These are phyloP conservation scores for Mechanitis messenoides DNA, from an alignment of 2,888 invertebrate genomes.

Conservation along the genomic window DNA sequence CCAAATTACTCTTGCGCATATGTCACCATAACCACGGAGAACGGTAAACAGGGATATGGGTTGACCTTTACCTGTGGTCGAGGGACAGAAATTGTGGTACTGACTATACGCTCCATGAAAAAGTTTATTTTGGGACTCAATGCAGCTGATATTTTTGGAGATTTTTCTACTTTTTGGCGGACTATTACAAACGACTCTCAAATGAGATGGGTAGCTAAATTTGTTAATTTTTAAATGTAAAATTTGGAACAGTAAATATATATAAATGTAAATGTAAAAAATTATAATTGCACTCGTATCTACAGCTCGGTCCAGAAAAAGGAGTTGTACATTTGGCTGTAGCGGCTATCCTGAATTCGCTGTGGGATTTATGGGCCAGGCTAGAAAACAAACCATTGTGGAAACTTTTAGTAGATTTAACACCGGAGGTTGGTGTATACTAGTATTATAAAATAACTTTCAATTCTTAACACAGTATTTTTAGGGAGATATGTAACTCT, in stretches of 20 bases:
- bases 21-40: slow-evolving; percentile 84
- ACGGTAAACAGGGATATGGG: slow-evolving; percentile 83
- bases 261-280: too few species aligned
- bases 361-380: slow-evolving; percentile 95
- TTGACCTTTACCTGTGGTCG: slow-evolving; percentile 92
- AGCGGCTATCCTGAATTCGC: slow-evolving; percentile 90
- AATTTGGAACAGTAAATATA: too few species aligned
- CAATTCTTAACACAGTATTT: too few species aligned
- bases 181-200: slow-evolving; percentile 90
- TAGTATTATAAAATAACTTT: not conserved
- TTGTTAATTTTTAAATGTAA: too few species aligned
- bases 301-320: slow-evolving; percentile 91
- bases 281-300: not conserved
- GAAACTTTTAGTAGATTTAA: slow-evolving; percentile 88
- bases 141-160: slow-evolving; percentile 81
- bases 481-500: not conserved
- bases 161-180: slow-evolving; percentile 89
- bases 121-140: slow-evolving; percentile 82
- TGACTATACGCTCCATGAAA: slow-evolving; percentile 83
- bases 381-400: slow-evolving; percentile 90
- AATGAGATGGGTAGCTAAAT: slow-evolving; percentile 86
- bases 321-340: slow-evolving; percentile 92
- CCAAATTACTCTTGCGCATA: slow-evolving; percentile 95
- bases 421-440: slow-evolving; percentile 78
- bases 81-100: slow-evolving; percentile 90